Evolutionary conservation across 2,797 vertebrate genomes (phyloP).

Genomic region (Thripadectes ignobilis): DNA sequence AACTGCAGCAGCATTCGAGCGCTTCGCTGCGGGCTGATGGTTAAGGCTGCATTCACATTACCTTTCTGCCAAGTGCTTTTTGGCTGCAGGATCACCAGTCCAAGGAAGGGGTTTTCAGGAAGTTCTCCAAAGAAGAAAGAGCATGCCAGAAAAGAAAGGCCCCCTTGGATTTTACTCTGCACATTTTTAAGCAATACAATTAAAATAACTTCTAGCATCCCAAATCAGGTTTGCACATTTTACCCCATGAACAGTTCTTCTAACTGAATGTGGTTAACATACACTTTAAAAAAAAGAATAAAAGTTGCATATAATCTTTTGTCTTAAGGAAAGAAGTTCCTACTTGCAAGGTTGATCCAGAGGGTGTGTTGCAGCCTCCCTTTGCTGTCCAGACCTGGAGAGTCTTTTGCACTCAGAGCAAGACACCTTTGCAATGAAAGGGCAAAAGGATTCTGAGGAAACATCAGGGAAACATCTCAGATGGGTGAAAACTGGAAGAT

Average conservation of each 20-base stretch:
- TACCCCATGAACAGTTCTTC: not conserved
- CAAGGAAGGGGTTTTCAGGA: not conserved
- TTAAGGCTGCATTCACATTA: not conserved
- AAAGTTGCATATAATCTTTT: not conserved
- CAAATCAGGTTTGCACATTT: not conserved
- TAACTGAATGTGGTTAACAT: not conserved
- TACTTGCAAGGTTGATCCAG: not conserved
- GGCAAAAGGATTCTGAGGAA: not conserved
- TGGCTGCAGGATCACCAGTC: not conserved
- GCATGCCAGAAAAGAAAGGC: not conserved
- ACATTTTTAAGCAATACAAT: not conserved
- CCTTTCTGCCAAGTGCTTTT: not conserved
- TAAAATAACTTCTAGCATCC: not conserved
- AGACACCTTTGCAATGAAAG: not conserved
- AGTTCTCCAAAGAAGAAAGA: not conserved
- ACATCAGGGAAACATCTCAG: not conserved
- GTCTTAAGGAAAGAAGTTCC: not conserved
- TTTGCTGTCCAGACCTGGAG: not conserved
- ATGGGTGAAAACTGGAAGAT: conserved; percentile 32
- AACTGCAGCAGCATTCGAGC: not conserved
- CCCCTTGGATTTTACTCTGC: not conserved
- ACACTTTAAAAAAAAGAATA: not conserved
- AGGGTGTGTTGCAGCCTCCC: not conserved
- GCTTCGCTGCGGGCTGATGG: not conserved
- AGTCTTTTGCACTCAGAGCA: not conserved